Percentiles rank a stretch among this genome's conserved stretches.
phyloP scores from a whole-genome alignment of 2,113 vertebrate species.

The Nyctereutes procyonoides region DNA sequence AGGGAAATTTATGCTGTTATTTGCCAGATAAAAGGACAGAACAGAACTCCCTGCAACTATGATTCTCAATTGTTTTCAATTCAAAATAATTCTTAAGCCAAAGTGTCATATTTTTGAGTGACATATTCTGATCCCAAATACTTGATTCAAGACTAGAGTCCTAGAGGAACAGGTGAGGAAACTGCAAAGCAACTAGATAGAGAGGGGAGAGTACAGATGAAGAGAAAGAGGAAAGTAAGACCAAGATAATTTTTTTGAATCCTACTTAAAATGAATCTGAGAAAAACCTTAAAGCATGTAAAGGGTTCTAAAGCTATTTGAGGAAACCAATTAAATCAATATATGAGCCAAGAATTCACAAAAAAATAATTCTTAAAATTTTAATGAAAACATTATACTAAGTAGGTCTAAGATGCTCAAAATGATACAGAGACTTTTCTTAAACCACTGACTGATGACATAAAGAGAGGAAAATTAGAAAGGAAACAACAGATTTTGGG shows the following conservation, averaged over 20 bases:
- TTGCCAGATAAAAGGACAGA: background rate
- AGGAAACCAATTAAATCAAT: background rate
- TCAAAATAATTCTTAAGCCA: background rate
- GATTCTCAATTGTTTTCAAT: background rate
- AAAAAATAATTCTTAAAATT: background rate
- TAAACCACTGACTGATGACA: background rate
- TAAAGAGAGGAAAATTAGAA: background rate
- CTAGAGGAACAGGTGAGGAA: background rate
- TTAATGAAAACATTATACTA: conserved; percentile 15
- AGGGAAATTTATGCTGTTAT: background rate
- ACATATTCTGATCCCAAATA: background rate
- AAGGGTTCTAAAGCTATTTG: background rate
- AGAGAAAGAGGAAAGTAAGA: background rate
- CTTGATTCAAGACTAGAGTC: background rate
- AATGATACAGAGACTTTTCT: background rate
- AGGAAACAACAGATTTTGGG: background rate
- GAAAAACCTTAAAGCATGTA: background rate
- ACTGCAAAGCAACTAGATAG: background rate
- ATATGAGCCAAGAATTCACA: background rate
- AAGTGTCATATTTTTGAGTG: background rate
- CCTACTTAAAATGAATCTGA: background rate
- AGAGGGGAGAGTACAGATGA: background rate
- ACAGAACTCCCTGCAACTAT: background rate
- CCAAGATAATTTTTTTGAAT: background rate
- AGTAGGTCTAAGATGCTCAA: background rate